Evolutionary conservation across 2,888 invertebrate species (phyloP).

Genomic region (Drosophila picticornis): DNA sequence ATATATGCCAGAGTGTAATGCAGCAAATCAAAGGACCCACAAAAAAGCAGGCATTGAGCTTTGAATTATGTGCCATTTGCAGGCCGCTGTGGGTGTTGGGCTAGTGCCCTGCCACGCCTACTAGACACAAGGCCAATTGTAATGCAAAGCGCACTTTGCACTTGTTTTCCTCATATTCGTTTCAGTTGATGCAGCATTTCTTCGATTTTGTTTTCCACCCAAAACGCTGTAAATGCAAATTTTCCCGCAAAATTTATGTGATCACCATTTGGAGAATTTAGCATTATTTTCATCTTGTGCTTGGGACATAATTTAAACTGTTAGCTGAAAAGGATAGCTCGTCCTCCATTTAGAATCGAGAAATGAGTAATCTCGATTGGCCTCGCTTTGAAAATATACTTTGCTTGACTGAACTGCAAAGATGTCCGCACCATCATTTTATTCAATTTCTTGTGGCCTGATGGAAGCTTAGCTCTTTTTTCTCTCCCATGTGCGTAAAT

Average conservation of each 20-base stretch:
- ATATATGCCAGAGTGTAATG: constrained; percentile 12
- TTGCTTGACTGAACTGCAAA: constrained; percentile 13
- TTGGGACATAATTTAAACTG: constrained; percentile 25
- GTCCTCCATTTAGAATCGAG: constrained; percentile 3
- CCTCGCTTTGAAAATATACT: constrained; percentile 5
- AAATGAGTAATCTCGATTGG: constrained; percentile 23
- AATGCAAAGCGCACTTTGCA: constrained; percentile 41
- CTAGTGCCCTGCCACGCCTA: too few relatives aligned
- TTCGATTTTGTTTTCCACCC: constrained; percentile 14
- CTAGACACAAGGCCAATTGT: constrained; percentile 22
- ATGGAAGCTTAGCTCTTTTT: constrained; percentile 14
- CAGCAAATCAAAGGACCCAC: constrained; percentile 37
- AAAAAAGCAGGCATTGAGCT: constrained; percentile 27
- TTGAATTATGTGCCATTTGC: constrained; percentile 40
- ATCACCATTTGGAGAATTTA: constrained; percentile 26
- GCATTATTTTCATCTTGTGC: constrained; percentile 8
- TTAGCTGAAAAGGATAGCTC: constrained; percentile 11
- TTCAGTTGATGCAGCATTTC: constrained; percentile 19
- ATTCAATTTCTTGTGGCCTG: constrained; percentile 44
- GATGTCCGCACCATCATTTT: constrained; percentile 10
- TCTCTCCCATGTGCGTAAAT: constrained; percentile 45
- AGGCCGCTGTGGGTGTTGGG: constrained; percentile 5
- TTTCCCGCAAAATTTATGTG: constrained; percentile 38
- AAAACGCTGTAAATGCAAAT: constrained; percentile 37
- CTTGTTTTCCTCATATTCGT: constrained; percentile 38